Conservation (phyloP, 2,888 invertebrate species). For the Selenia dentaria region DNA sequence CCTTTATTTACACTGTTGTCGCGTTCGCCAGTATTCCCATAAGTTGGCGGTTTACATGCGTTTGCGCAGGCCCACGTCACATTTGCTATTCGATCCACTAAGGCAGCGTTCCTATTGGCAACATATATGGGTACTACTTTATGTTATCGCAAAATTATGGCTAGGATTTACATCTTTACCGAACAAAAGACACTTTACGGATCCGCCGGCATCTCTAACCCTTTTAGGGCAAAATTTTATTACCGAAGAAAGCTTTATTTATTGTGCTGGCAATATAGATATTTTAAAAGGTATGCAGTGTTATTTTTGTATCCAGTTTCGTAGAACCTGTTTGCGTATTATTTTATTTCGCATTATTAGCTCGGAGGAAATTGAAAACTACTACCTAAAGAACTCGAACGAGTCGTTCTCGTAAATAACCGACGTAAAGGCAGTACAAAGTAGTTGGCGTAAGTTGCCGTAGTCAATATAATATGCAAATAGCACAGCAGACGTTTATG, state of each 20-base stretch:
- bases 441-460: conserved; percentile 12
- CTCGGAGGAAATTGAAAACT: conserved; percentile 31
- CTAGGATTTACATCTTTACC: conserved; percentile 31
- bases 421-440: conserved; percentile 14
- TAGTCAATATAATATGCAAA: conserved; percentile 30
- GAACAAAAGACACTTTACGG: conserved; percentile 29
- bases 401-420: conserved; percentile 30
- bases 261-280: conserved; percentile 25
- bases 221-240: conserved; percentile 34
- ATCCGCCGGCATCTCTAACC: conserved; percentile 26
- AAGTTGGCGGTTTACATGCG: conserved; percentile 45
- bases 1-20: conserved; percentile 46
- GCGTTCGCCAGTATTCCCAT: conserved; percentile 39
- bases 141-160: conserved; percentile 34
- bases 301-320: conserved; percentile 13
- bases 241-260: conserved; percentile 22
- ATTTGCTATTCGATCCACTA: conserved; percentile 32
- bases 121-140: conserved; percentile 33
- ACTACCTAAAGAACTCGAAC: conserved; percentile 28
- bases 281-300: conserved; percentile 25
- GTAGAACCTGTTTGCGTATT: conserved; percentile 21
- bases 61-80: conserved; percentile 36
- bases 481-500: conserved; percentile 19
- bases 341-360: conserved; percentile 27
- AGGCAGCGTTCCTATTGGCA: conserved; percentile 29